A percentile compares a stretch with the other conserved stretches of the same genome.
Evolutionary conservation across 2,113 vertebrate species (phyloP).

Genomic region (Pachyramphus minor): DNA sequence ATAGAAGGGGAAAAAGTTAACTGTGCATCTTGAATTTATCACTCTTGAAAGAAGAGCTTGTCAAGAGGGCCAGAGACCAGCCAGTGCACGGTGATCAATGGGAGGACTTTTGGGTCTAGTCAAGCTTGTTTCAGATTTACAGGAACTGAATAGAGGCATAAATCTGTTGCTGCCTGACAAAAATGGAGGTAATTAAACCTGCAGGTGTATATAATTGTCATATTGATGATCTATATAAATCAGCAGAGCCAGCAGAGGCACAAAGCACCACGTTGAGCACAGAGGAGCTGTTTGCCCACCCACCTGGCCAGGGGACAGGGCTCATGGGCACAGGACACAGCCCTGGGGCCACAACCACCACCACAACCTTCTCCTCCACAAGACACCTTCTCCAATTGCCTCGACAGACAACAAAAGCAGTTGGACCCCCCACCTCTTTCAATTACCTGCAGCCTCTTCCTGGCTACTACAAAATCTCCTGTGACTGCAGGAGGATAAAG

Average conservation of each 20-base stretch:
- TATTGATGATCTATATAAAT: slow-evolving; percentile 69
- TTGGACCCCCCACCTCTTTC: background rate
- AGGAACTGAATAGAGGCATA: slow-evolving; percentile 67
- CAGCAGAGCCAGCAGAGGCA: slow-evolving; percentile 53
- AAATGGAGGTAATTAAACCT: slow-evolving; percentile 75
- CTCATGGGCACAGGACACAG: background rate
- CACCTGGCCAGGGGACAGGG: background rate
- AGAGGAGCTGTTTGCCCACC: background rate
- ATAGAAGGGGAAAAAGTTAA: slow-evolving; percentile 21
- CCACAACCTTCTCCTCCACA: background rate
- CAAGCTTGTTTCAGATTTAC: slow-evolving; percentile 71
- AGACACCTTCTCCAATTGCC: background rate
- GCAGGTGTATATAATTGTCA: slow-evolving; percentile 74
- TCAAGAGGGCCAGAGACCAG: slow-evolving; percentile 45
- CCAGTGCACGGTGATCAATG: slow-evolving; percentile 36
- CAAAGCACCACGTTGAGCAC: background rate
- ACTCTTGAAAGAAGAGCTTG: slow-evolving; percentile 58
- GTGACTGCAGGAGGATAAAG: background rate
- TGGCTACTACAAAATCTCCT: background rate
- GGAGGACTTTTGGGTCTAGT: slow-evolving; percentile 56
- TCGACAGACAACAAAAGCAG: background rate
- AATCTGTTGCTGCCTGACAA: slow-evolving; percentile 59
- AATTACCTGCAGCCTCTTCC: background rate
- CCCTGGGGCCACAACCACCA: fast-evolving
- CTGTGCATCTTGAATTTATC: slow-evolving; percentile 55